Conservation (phyloP, 2,113 vertebrate species). For the Collichthys lucidus region DNA sequence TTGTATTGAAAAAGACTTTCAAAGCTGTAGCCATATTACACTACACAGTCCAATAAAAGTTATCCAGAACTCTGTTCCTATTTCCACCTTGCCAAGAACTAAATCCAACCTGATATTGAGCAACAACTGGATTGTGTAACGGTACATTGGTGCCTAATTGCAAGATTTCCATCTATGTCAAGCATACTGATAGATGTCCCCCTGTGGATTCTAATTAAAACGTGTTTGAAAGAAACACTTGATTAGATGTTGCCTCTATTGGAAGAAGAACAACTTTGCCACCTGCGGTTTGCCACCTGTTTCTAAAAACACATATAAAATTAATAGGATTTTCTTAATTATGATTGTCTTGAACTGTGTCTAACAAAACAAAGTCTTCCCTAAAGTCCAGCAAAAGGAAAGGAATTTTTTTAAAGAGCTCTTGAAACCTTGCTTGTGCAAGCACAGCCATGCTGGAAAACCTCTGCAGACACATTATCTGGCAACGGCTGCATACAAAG, state of each 20-base stretch:
- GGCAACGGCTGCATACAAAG: not conserved
- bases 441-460: not conserved
- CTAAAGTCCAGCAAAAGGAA: not conserved
- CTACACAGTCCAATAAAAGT: not conserved
- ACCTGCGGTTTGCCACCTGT: not conserved
- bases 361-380: not conserved
- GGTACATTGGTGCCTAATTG: conserved; percentile 51
- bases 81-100: not conserved
- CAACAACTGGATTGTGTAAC: conserved; percentile 33
- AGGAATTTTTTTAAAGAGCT: not conserved
- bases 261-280: conserved; percentile 13
- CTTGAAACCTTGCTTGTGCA: not conserved
- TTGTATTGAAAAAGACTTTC: not conserved
- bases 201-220: conserved; percentile 60
- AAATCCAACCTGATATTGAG: conserved; percentile 13
- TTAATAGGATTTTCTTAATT: not conserved
- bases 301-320: not conserved
- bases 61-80: not conserved
- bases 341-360: not conserved
- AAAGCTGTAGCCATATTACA: not conserved
- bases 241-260: conserved; percentile 31
- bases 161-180: conserved; percentile 45
- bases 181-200: conserved; percentile 38
- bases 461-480: not conserved
- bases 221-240: conserved; percentile 39